Evolutionary conservation across 2,797 vertebrate genomes (phyloP).

Genomic region (Pogonophryne albipinna): DNA sequence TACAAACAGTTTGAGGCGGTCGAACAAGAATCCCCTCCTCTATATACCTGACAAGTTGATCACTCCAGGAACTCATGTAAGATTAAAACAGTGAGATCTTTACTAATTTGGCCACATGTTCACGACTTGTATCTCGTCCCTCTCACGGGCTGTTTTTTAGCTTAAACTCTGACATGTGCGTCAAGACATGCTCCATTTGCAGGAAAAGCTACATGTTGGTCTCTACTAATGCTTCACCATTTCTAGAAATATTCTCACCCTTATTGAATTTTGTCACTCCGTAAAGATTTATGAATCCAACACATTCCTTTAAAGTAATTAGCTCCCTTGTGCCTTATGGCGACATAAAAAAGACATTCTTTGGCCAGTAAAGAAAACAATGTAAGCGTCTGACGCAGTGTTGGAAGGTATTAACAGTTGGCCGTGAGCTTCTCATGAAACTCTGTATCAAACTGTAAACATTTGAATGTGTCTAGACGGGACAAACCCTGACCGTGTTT

Average conservation of each 20-base stretch:
- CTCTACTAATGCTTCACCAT: conserved; percentile 13
- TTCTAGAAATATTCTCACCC: conserved; percentile 24
- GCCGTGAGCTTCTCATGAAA: conserved; percentile 62
- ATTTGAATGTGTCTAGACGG: conserved; percentile 62
- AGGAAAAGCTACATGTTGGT: conserved; percentile 11
- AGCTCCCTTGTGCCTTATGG: conserved; percentile 37
- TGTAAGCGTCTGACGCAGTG: conserved; percentile 37
- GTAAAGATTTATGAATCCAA: conserved; percentile 53
- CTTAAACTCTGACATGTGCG: conserved; percentile 51
- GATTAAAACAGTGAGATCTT: conserved; percentile 8
- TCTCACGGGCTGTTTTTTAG: conserved; percentile 30
- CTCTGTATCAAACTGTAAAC: conserved; percentile 63
- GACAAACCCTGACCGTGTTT: conserved; percentile 56
- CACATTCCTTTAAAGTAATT: conserved; percentile 56
- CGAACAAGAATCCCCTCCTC: neutral
- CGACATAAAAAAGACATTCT: conserved; percentile 5
- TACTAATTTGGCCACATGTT: conserved; percentile 21
- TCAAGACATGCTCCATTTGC: conserved; percentile 20
- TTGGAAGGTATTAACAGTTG: conserved; percentile 61
- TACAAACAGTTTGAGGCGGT: neutral
- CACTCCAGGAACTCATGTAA: neutral
- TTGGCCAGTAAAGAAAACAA: conserved; percentile 55
- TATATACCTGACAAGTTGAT: neutral
- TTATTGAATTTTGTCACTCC: conserved; percentile 44
- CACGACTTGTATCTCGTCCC: conserved; percentile 43